Percentiles rank a stretch among this genome's conserved stretches.
These are phyloP conservation scores for Choloepus didactylus DNA, from an alignment of 2,797 vertebrate genomes.

Conservation along the genomic window DNA sequence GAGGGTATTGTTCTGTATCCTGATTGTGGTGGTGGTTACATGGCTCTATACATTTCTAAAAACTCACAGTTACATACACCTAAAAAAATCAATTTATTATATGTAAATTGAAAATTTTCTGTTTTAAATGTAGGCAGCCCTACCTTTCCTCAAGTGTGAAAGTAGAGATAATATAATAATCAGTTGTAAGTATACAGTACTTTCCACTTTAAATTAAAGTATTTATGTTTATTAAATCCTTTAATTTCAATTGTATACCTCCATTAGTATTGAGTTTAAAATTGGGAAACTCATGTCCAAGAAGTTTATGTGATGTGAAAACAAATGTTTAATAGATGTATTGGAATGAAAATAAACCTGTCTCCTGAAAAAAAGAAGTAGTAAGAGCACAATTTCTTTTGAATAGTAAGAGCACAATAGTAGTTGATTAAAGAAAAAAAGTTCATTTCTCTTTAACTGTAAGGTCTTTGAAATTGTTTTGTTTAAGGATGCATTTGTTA, in stretches of 20 bases:
- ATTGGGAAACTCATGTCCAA: background rate
- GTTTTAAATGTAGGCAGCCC: background rate
- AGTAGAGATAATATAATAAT: background rate
- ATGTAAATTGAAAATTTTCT: background rate
- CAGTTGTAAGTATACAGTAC: background rate
- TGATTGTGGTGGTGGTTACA: background rate
- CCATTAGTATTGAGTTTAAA: constrained; percentile 16
- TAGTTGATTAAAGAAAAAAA: background rate
- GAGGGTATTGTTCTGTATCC: background rate
- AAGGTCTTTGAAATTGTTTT: background rate
- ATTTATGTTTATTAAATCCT: background rate
- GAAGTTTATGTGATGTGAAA: background rate
- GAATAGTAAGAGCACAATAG: background rate
- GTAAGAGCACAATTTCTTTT: no score
- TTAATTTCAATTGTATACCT: background rate
- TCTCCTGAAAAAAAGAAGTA: background rate
- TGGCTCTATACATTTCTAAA: background rate
- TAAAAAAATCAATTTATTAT: background rate
- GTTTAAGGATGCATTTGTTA: background rate
- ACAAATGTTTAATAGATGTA: background rate
- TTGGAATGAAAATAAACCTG: constrained; percentile 21
- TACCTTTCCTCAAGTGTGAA: background rate
- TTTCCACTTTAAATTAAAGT: constrained; percentile 21
- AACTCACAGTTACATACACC: background rate
- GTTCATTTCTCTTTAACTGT: background rate